A percentile compares a stretch with the other conserved stretches of the same genome.
Evolutionary conservation across 2,797 vertebrate genomes (phyloP).

Genomic region (Simalia tracyae): DNA sequence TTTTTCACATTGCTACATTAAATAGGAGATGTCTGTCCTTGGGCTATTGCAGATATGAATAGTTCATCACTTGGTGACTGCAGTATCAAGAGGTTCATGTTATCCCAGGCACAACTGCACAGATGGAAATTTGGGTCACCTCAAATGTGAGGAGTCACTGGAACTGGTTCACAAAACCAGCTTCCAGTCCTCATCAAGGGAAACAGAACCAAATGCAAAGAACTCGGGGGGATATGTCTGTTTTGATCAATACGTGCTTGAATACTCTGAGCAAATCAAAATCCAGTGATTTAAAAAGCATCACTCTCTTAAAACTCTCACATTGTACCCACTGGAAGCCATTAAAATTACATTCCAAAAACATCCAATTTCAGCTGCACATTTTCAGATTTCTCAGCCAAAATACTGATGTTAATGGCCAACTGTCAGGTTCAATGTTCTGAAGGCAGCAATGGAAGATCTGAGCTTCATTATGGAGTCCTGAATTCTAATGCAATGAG

Average conservation of each 20-base stretch:
- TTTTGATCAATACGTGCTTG: not conserved
- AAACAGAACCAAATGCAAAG: not conserved
- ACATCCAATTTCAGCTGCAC: not conserved
- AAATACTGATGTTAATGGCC: not conserved
- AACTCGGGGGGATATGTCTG: not conserved
- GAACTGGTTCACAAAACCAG: not conserved
- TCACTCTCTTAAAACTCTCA: not conserved
- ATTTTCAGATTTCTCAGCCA: not conserved
- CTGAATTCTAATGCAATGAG: not conserved
- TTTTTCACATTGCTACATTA: slow-evolving; percentile 55
- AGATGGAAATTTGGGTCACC: not conserved
- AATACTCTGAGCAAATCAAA: not conserved
- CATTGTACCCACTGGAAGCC: not conserved
- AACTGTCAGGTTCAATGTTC: not conserved
- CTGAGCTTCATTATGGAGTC: not conserved
- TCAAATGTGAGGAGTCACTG: not conserved
- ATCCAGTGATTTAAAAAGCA: not conserved
- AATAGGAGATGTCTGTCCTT: slow-evolving; percentile 33
- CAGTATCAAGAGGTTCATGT: not conserved
- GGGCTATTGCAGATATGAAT: slow-evolving; percentile 2
- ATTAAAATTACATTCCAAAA: not conserved
- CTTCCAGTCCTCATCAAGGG: not conserved
- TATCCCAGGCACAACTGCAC: not conserved
- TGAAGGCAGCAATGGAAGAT: not conserved
- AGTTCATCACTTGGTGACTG: not conserved